Base-by-base conservation (phyloP, 2,113 vertebrate species). In the Parotia lawesii region DNA sequence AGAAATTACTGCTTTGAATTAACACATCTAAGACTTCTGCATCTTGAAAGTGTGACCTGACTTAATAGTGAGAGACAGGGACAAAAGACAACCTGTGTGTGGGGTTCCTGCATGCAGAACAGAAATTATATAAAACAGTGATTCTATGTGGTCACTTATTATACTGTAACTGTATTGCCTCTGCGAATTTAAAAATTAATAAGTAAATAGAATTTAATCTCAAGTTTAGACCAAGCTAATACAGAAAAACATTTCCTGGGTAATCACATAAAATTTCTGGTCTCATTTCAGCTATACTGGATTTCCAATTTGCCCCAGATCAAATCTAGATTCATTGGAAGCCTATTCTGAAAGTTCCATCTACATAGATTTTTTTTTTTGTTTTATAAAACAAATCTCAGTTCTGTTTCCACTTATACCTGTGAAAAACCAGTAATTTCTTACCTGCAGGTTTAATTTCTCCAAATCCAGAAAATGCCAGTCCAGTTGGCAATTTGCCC, bases 381-480 rank as follows among this genome's bases (percentile, higher is more conserved):
- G 33, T 72, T 79, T 75, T 90, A 73, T 76, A 92, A 90, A 86
- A 21, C 40, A 76, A 40, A 89, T 58, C 5, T 67, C 50, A 89
- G 31, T 70, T 85, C 42, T 79, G 33, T 83, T 95, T 90, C 76
- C 38, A 90, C 14, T 77, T 86, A 94, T 9, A 73, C 88, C 95
- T 96, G 33, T 23, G 37, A 93, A 95, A 93, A 96, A 88, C 25
- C 57, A 90, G 44, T 84, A 89, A 89, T 56, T 95, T 94, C 96
- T 96, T 96, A 96, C 92, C 96, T 96, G 95, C 89, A 89, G 60
- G 89, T 85, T 95, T 95, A 95, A 96, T 96, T 96, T 96, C 92
- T 95, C 94, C 94, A 94, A 96, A 96, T 94, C 94, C 92, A 95
- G 95, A 93, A 93, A 94, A 95, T 94, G 95, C 94, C 90, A 95